Conservation (phyloP, 2,888 invertebrate species). For the Drosophila lacicola region DNA sequence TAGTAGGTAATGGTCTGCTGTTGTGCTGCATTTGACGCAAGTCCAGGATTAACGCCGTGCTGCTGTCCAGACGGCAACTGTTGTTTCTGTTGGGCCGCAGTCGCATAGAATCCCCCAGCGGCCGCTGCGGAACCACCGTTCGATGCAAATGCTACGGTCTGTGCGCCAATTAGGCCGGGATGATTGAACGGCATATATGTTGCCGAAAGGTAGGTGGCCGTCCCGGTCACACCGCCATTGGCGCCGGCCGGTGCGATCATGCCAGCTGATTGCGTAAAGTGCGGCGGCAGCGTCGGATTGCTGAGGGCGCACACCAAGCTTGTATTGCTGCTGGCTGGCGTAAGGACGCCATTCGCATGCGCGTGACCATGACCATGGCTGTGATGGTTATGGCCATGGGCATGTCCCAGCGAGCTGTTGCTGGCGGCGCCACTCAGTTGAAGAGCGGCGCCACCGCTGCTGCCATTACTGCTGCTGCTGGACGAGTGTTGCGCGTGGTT, state of each 20-base stretch:
- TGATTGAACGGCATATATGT: constrained; percentile 55
- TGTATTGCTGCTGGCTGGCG: constrained; percentile 47
- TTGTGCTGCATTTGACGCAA: constrained; percentile 29
- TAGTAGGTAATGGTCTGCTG: constrained; percentile 42
- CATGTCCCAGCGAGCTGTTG: constrained; percentile 57
- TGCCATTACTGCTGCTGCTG: constrained; percentile 63
- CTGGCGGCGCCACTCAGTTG: constrained; percentile 76
- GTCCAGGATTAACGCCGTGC: constrained; percentile 30
- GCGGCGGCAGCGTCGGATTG: constrained; percentile 52
- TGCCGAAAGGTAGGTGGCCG: constrained; percentile 39
- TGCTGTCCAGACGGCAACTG: constrained; percentile 48
- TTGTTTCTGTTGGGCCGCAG: constrained; percentile 52
- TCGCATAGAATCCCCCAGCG: constrained; percentile 33
- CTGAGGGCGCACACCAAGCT: constrained; percentile 55
- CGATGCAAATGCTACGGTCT: constrained; percentile 51
- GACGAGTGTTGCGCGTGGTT: constrained; percentile 53
- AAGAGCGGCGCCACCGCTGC: constrained; percentile 62
- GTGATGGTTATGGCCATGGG: constrained; percentile 48
- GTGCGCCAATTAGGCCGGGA: constrained; percentile 42
- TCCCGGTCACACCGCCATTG: constrained; percentile 26
- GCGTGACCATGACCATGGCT: constrained; percentile 36
- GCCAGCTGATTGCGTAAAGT: constrained; percentile 63
- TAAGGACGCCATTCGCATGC: constrained; percentile 51
- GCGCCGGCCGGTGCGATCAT: constrained; percentile 59
- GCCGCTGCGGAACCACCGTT: constrained; percentile 46